Percentiles rank a stretch among this genome's conserved stretches.
phyloP scores from a whole-genome alignment of 1,140 invertebrate species.

The Aphaenogaster floridana region DNA sequence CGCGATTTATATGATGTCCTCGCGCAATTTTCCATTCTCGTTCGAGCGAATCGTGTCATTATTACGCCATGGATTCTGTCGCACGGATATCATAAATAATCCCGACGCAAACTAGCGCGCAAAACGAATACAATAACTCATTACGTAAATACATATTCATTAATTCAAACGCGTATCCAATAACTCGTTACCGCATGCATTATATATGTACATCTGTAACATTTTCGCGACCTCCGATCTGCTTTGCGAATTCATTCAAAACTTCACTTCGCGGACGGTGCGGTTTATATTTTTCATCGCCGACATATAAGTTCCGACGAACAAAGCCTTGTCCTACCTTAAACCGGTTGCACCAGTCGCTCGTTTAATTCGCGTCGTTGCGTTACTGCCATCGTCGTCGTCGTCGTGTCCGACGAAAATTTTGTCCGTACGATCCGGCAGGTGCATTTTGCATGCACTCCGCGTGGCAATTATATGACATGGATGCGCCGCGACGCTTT shows the following conservation, averaged over 20 bases:
- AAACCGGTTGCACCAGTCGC: constrained; percentile 47
- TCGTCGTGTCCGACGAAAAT: constrained; percentile 42
- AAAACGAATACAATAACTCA: constrained; percentile 49
- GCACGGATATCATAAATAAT: constrained; percentile 36
- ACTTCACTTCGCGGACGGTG: constrained; percentile 33
- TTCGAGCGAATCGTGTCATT: constrained; percentile 9
- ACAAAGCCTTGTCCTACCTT: not conserved
- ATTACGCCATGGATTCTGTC: constrained; percentile 3
- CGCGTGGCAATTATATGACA: constrained; percentile 63
- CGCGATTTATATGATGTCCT: not conserved
- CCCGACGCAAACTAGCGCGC: constrained; percentile 2
- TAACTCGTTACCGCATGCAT: constrained; percentile 37
- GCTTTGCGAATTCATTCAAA: constrained; percentile 34
- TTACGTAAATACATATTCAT: constrained; percentile 57
- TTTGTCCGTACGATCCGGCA: constrained; percentile 36
- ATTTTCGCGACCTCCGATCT: constrained; percentile 24
- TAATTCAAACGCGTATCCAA: constrained; percentile 28
- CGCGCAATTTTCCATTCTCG: constrained; percentile 19
- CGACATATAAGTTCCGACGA: not conserved
- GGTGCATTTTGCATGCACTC: constrained; percentile 68
- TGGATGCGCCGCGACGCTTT: constrained; percentile 60
- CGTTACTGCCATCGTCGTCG: not conserved
- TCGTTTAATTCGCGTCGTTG: constrained; percentile 63
- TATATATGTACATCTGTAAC: not conserved
- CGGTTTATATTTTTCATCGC: constrained; percentile 44